Evolutionary conservation across 2,888 invertebrate species (phyloP).

Genomic region (Hyalella azteca): DNA sequence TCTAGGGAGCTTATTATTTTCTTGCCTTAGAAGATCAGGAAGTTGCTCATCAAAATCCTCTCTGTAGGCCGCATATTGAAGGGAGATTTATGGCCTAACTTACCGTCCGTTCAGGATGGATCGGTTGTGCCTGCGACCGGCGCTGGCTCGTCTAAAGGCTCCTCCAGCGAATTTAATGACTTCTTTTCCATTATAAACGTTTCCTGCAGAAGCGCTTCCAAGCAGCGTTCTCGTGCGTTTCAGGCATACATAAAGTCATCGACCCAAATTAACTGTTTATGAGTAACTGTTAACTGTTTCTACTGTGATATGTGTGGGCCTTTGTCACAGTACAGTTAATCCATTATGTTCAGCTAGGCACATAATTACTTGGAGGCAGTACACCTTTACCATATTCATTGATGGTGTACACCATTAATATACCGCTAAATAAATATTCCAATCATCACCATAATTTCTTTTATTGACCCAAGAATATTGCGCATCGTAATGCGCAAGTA

Average conservation of each 20-base stretch:
- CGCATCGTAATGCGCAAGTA: no score
- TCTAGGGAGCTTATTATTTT: conserved; percentile 16
- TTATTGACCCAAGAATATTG: no score
- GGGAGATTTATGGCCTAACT: conserved; percentile 25
- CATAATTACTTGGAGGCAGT: no score
- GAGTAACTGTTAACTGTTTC: no score
- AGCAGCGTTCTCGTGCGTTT: background rate
- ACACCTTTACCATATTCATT: no score
- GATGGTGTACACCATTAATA: no score
- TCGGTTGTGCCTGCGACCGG: conserved; percentile 15
- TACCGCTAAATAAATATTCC: no score
- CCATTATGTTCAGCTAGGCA: no score
- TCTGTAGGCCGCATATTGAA: conserved; percentile 16
- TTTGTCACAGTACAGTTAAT: no score
- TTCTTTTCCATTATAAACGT: background rate
- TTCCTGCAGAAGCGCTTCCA: background rate
- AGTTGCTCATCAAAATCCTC: conserved; percentile 32
- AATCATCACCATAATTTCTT: no score
- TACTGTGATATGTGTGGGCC: background rate
- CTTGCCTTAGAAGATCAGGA: conserved; percentile 10
- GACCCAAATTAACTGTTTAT: background rate
- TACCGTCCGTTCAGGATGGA: conserved; percentile 20
- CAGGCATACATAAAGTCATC: background rate
- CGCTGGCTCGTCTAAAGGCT: background rate
- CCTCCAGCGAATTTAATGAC: background rate